Conservation (phyloP, 2,113 vertebrate species). For the Cepphus grylle region DNA sequence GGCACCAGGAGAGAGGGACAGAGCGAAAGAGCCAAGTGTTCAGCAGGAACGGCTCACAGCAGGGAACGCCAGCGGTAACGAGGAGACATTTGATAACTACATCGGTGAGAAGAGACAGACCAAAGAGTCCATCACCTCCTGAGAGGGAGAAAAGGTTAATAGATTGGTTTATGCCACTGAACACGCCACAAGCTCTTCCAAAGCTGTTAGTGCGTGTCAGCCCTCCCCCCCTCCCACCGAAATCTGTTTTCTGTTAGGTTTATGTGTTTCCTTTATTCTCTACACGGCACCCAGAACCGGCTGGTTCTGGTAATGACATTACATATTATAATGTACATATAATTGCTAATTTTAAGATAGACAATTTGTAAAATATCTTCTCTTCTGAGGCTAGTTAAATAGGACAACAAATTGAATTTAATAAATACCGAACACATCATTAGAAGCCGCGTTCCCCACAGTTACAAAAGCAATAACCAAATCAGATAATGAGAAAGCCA, state of each 20-base stretch:
- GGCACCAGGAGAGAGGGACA: neutral
- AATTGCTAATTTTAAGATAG: conserved; percentile 22
- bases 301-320: conserved; percentile 55
- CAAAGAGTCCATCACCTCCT: conserved; percentile 54
- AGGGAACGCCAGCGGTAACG: rapidly evolving
- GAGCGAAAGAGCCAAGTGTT: neutral
- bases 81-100: conserved; percentile 40
- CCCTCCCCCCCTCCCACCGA: conserved; percentile 20
- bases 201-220: conserved; percentile 26
- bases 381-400: neutral
- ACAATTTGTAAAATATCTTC: conserved; percentile 18
- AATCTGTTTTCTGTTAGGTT: conserved; percentile 67
- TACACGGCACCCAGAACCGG: conserved; percentile 31
- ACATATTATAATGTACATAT: neutral
- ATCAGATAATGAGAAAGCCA: conserved; percentile 58
- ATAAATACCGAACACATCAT: neutral
- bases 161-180: conserved; percentile 51
- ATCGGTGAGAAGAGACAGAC: conserved; percentile 10
- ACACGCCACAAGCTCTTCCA: conserved; percentile 14
- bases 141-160: conserved; percentile 54
- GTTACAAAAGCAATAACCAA: conserved; percentile 11
- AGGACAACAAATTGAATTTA: conserved; percentile 1
- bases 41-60: neutral
- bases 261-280: conserved; percentile 61
- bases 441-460: neutral